These are phyloP conservation scores for Pterois miles DNA, from an alignment of 2,797 vertebrate species.

Conservation along the genomic window DNA sequence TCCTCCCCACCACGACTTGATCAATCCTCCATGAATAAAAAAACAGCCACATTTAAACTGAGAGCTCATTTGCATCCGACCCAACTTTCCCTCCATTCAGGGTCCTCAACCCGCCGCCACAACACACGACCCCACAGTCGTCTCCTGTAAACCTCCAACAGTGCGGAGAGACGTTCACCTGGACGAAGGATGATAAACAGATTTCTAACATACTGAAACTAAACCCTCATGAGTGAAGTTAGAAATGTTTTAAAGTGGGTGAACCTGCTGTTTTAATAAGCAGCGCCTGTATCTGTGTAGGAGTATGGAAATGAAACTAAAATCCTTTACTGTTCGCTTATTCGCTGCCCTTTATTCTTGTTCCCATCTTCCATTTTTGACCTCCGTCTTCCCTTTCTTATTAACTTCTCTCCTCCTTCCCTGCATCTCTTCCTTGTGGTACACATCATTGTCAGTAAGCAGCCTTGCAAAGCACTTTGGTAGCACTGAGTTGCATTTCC, in stretches of 20 bases:
- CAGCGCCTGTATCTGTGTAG: too few species aligned
- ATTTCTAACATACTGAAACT: neutral
- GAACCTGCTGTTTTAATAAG: too few species aligned
- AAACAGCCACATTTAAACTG: slow-evolving; percentile 51
- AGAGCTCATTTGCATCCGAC: slow-evolving; percentile 56
- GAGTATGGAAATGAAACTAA: neutral
- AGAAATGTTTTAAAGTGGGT: too few species aligned
- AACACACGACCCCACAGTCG: neutral
- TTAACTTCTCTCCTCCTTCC: too few species aligned
- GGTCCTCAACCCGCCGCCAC: neutral
- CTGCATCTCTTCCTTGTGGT: too few species aligned
- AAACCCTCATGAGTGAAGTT: neutral
- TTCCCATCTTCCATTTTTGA: too few species aligned
- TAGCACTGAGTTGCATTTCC: too few species aligned
- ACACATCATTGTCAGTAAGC: too few species aligned
- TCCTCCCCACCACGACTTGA: slow-evolving; percentile 37
- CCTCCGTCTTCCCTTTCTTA: too few species aligned
- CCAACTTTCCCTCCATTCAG: slow-evolving; percentile 9
- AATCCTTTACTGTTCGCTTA: too few species aligned
- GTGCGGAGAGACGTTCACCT: neutral
- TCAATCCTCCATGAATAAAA: slow-evolving; percentile 74
- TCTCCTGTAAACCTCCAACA: neutral
- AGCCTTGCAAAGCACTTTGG: too few species aligned
- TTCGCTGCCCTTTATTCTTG: too few species aligned
- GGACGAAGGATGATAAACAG: neutral